These are phyloP conservation scores for Brachirus orientalis DNA, from an alignment of 2,113 vertebrate species.

Conservation along the genomic window DNA sequence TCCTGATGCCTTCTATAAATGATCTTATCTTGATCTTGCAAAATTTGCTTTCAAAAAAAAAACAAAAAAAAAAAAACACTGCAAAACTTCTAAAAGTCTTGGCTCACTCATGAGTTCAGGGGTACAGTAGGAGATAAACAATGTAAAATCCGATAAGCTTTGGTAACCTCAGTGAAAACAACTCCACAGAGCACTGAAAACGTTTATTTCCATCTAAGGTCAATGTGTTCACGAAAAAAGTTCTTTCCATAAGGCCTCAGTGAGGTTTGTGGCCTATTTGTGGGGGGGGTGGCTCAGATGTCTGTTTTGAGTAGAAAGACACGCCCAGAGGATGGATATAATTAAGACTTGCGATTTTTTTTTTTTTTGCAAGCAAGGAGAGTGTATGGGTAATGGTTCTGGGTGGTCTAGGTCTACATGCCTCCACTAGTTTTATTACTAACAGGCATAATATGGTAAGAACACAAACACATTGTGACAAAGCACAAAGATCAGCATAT, in stretches of 20 bases:
- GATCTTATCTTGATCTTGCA: no score
- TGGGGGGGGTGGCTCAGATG: slow-evolving; percentile 46
- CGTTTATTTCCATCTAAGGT: slow-evolving; percentile 56
- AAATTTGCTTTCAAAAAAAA: no score
- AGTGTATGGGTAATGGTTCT: slow-evolving; percentile 69
- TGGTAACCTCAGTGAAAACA: slow-evolving; percentile 28
- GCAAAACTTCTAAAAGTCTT: slow-evolving; percentile 1
- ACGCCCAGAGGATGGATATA: slow-evolving; percentile 81
- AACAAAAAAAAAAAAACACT: no score
- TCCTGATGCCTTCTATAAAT: slow-evolving; percentile 70
- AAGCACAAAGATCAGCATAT: slow-evolving; percentile 41
- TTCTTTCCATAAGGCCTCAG: slow-evolving; percentile 56
- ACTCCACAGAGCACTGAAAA: slow-evolving; percentile 3
- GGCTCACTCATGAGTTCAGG: slow-evolving; percentile 5
- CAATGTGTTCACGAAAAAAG: slow-evolving; percentile 46
- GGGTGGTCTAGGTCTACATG: slow-evolving; percentile 80
- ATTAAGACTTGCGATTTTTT: slow-evolving; percentile 76
- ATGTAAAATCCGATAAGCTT: slow-evolving; percentile 22
- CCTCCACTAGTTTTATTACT: slow-evolving; percentile 71
- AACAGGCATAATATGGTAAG: slow-evolving; percentile 63
- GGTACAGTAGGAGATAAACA: slow-evolving; percentile 24
- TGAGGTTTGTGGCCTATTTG: slow-evolving; percentile 67
- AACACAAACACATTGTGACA: slow-evolving; percentile 49
- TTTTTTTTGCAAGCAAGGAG: slow-evolving; percentile 38
- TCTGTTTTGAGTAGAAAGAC: slow-evolving; percentile 66